Conservation (phyloP, 2,113 vertebrate genomes). For the Potamarius usumacintae region DNA sequence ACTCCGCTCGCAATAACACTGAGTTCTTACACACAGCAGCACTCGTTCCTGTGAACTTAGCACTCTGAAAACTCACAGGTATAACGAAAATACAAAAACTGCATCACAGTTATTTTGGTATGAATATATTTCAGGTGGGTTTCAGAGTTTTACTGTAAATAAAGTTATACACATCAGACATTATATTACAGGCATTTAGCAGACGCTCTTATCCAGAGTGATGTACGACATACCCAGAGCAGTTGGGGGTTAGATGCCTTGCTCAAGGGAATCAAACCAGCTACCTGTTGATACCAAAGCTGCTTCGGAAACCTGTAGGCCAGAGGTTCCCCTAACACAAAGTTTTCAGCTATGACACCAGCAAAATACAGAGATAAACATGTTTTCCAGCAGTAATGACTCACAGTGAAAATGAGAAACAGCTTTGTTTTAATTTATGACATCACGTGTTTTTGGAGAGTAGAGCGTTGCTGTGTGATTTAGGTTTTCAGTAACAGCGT, state of each 20-base stretch:
- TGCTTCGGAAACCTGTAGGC: too few species aligned
- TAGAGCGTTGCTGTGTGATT: constrained; percentile 33
- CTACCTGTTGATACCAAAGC: too few species aligned
- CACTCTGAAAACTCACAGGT: not conserved
- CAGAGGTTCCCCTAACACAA: too few species aligned
- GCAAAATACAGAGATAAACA: not conserved
- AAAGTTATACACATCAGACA: not conserved
- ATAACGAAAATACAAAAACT: not conserved
- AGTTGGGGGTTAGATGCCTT: too few species aligned
- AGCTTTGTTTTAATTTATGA: not conserved
- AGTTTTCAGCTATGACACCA: not conserved
- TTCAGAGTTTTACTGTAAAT: not conserved
- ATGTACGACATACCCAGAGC: too few species aligned
- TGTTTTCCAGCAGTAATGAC: not conserved
- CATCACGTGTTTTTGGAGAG: constrained; percentile 6
- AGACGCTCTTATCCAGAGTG: too few species aligned
- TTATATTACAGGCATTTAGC: too few species aligned
- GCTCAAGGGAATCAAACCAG: too few species aligned
- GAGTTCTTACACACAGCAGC: too few species aligned
- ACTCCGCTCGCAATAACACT: not conserved
- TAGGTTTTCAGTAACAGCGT: not conserved
- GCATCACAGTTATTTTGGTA: not conserved
- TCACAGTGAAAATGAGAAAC: not conserved
- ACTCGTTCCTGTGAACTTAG: not conserved
- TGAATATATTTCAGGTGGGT: not conserved